Base-by-base conservation (phyloP, 2,888 invertebrate genomes). In the Chymomyza caudatula region DNA sequence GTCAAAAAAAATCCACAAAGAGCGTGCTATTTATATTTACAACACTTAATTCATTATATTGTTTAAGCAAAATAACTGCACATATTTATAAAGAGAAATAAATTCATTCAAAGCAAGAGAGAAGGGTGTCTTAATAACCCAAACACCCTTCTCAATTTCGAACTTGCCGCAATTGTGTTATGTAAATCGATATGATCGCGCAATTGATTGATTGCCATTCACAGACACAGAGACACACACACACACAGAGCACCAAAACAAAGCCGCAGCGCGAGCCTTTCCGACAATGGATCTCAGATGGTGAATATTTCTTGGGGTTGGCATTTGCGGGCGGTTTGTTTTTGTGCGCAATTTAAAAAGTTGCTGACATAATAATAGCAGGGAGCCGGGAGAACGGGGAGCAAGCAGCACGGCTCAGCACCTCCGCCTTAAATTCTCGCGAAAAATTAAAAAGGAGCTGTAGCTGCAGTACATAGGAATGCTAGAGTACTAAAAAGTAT, bases 341-440 rank as follows among this genome's bases (percentile, higher is more conserved):
- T 85, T 84, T 80, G 77, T 85, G 73, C 78, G 80, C 88, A 87
- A 87, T 88, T 87, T 86, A 82, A 77, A 86, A 88, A 88, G 88
- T 88, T 88, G 88, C 87, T 87, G 88, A 85, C 87, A 85, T 78
- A 80, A 78, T 76, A 78, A 80, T 80, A 71, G 73, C 61, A 58
- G 64, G 56, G 25, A 63, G 25, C 63, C 57, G 70, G 53, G 52
- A 67, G 53, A 68, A 65, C 37, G 11, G 47, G 64, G 67, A 60
- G 58, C 54, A 64, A 68, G 73, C 73, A 73, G 63, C 79, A 51
- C 20, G 68, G 56, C 49, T 49, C 37, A 43, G 17, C 29, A 43
- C 60, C 60, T 60, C 60, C 80, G 82, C 82, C 82, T 82, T 84
- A 55, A 86, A 65, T 82, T 82, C 86, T 85, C 82, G 82, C 82